Evolutionary conservation across 2,888 invertebrate species (phyloP), one percentile per base, ranked within the genome.

Genomic region (Deilephila elpenor): DNA sequence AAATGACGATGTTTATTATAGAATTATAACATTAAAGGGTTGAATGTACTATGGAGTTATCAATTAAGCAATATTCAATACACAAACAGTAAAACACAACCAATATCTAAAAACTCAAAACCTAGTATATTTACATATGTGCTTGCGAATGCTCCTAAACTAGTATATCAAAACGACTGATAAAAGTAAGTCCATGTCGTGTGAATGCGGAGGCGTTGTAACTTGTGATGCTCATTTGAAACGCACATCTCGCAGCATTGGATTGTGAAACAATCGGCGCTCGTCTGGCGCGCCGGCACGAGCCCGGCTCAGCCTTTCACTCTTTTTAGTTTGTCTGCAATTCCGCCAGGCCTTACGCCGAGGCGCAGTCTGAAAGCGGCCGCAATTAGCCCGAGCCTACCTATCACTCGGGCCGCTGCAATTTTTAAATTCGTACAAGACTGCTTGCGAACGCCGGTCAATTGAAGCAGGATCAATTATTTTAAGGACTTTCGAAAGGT

Each of bases 301-400:
- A 75, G 76, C 77, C 76, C n/a, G 14, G 51, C 44, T 76, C 74
- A 79, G 76, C 76, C 80, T 84, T 87, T 85, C 84, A 86, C 79
- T 83, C 84, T 84, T 87, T 89, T 89, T 84, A 84, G 84, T 86
- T 87, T 84, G 83, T 83, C 82, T 84, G 83, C 84, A 83, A 83
- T 86, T 83, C 83, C 82, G 82, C 75, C 74, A 82, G 84, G 82
- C 80, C 77, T 78, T 75, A 76, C 75, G 80, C 80, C 74, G 84
- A 83, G 84, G 83, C 84, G 83, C 83, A 78, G 82, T 79, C 84
- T 89, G 88, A 89, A 91, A 90, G 88, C 88, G 87, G 83, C 78
- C 78, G 89, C 90, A 91, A 91, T 91, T 90, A 91, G 89, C 88
- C 83, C 81, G 79, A 81, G 84, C 81, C 83, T 85, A 83, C 75